Percentiles rank a stretch among this genome's conserved stretches.
These are phyloP conservation scores for Paradoxurus hermaphroditus DNA, from an alignment of 2,113 vertebrate species.

Conservation along the genomic window DNA sequence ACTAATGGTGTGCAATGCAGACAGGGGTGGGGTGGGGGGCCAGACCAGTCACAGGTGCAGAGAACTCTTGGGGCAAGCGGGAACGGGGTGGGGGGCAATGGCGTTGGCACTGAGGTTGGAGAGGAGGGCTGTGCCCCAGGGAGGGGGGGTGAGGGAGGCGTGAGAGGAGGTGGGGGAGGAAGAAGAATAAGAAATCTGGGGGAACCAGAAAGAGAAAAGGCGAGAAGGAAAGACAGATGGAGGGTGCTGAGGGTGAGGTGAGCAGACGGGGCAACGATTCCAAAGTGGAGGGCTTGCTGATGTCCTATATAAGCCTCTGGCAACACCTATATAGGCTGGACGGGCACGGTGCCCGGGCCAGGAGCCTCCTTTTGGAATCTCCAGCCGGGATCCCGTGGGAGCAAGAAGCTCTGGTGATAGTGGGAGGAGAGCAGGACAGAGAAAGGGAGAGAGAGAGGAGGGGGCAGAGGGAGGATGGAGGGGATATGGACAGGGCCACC, in stretches of 20 bases:
- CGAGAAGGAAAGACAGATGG: constrained; percentile 61
- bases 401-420: constrained; percentile 82
- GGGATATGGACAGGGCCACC: constrained; percentile 80
- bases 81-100: constrained; percentile 53
- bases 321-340: constrained; percentile 77
- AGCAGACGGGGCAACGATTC: constrained; percentile 75
- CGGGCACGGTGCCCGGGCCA: constrained; percentile 70
- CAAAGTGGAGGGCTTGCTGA: constrained; percentile 77
- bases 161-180: constrained; percentile 70
- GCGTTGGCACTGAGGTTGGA: constrained; percentile 63
- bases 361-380: constrained; percentile 81
- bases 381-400: constrained; percentile 78
- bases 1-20: constrained; percentile 74
- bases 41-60: constrained; percentile 81
- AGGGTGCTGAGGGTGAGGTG: constrained; percentile 75
- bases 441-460: constrained; percentile 70
- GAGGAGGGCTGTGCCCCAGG: constrained; percentile 78
- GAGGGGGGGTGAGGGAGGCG: constrained; percentile 74
- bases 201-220: constrained; percentile 41
- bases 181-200: constrained; percentile 37
- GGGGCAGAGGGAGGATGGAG: constrained; percentile 65
- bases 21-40: constrained; percentile 74
- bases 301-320: constrained; percentile 79
- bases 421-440: constrained; percentile 79
- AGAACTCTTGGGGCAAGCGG: constrained; percentile 75